Conservation (phyloP, 2,888 invertebrate genomes). For the Leucania comma region DNA sequence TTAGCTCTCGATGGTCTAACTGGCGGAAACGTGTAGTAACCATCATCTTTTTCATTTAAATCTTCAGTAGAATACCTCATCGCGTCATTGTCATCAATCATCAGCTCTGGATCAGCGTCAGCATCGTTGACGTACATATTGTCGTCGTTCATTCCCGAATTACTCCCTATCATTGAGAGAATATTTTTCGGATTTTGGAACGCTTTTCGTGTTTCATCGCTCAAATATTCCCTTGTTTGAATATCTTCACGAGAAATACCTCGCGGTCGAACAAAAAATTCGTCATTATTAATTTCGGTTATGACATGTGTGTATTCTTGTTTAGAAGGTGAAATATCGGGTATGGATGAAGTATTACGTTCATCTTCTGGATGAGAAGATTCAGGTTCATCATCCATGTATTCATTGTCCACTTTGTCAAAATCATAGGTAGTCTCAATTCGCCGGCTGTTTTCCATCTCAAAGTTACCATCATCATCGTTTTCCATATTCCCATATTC, state of each 20-base stretch:
- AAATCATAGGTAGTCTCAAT: conserved; percentile 88
- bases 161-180: conserved; percentile 91
- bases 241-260: conserved; percentile 96
- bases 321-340: conserved; percentile 83
- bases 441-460: conserved; percentile 81
- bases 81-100: conserved; percentile 80
- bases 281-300: conserved; percentile 96
- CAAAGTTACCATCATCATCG: conserved; percentile 75
- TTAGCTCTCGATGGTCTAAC: conserved; percentile 90
- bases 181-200: conserved; percentile 93
- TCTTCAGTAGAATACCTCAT: conserved; percentile 84
- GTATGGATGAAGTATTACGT: conserved; percentile 74
- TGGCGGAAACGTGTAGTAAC: conserved; percentile 90
- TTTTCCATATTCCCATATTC: conserved; percentile 87
- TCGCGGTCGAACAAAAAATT: conserved; percentile 95
- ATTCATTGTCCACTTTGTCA: conserved; percentile 90
- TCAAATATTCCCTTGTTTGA: conserved; percentile 94
- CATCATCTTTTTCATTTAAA: conserved; percentile 87
- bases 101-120: conserved; percentile 83
- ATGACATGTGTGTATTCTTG: conserved; percentile 91
- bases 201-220: conserved; percentile 95
- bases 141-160: conserved; percentile 76
- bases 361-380: conserved; percentile 70
- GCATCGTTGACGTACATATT: conserved; percentile 82
- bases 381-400: conserved; percentile 87